phyloP scores from a whole-genome alignment of 2,797 vertebrate species.

The Muscicapa striata region DNA sequence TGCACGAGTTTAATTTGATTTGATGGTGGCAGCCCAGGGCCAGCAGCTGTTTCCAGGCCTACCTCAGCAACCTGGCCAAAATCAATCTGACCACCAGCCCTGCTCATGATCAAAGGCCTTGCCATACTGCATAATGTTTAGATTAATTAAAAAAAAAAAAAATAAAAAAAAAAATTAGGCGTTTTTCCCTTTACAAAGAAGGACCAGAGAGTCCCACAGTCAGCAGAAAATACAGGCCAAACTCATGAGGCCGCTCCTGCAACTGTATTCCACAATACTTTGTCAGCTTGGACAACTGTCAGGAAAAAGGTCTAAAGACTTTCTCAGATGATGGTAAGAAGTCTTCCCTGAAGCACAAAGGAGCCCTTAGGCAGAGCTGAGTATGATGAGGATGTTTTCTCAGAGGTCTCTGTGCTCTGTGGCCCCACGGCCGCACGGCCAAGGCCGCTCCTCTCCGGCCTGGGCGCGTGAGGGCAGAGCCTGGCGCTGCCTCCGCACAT shows the following conservation, averaged over 20 bases:
- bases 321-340: neutral
- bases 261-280: neutral
- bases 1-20: neutral
- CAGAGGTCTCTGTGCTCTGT: neutral
- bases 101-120: neutral
- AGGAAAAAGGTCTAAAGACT: neutral
- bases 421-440: fast-evolving
- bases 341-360: neutral
- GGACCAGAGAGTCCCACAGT: neutral
- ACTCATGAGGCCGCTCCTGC: neutral
- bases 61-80: neutral
- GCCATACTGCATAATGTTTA: neutral
- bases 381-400: neutral
- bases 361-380: neutral
- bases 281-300: neutral
- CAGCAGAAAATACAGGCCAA: neutral
- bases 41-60: neutral
- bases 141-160: neutral
- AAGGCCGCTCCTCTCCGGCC: fast-evolving
- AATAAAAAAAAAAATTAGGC: too few species aligned
- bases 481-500: neutral
- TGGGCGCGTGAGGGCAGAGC: fast-evolving
- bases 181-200: neutral
- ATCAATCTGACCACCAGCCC: neutral
- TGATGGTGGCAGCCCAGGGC: neutral